Evolutionary conservation across 2,888 invertebrate genomes (phyloP).

Genomic region (Nematopogon swammerdamellus): DNA sequence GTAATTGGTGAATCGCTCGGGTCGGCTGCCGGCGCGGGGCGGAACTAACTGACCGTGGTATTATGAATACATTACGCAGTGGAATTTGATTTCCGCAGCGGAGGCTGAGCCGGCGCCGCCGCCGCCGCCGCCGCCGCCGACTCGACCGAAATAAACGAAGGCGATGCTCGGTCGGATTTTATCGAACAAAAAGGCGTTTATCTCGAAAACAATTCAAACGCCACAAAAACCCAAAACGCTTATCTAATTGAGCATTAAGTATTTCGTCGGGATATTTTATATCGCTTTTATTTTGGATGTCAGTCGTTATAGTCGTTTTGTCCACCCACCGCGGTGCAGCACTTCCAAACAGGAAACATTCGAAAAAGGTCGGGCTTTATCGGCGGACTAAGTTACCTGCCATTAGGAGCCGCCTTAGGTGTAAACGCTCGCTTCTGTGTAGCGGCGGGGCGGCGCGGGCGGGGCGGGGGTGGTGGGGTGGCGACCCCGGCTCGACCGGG

Average conservation of each 20-base stretch:
- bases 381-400: conserved; percentile 51
- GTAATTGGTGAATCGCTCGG: too few species aligned
- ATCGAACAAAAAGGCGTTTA: conserved; percentile 13
- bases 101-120: conserved; percentile 42
- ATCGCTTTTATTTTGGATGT: conserved; percentile 46
- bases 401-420: conserved; percentile 50
- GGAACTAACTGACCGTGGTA: too few species aligned
- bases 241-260: conserved; percentile 56
- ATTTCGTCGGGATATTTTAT: conserved; percentile 53
- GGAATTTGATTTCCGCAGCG: conserved; percentile 22
- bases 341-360: conserved; percentile 52
- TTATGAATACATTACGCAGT: too few species aligned
- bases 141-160: conserved; percentile 24
- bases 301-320: conserved; percentile 47
- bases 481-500: too few species aligned
- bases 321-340: conserved; percentile 48
- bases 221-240: conserved; percentile 50
- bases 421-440: conserved; percentile 50
- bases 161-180: conserved; percentile 21
- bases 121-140: conserved; percentile 25
- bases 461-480: too few species aligned
- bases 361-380: conserved; percentile 48
- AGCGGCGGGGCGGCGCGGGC: conserved; percentile 24
- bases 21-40: too few species aligned
- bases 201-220: conserved; percentile 45